These are phyloP conservation scores for Agelaius phoeniceus DNA, from an alignment of 2,113 vertebrate species.

Conservation along the genomic window DNA sequence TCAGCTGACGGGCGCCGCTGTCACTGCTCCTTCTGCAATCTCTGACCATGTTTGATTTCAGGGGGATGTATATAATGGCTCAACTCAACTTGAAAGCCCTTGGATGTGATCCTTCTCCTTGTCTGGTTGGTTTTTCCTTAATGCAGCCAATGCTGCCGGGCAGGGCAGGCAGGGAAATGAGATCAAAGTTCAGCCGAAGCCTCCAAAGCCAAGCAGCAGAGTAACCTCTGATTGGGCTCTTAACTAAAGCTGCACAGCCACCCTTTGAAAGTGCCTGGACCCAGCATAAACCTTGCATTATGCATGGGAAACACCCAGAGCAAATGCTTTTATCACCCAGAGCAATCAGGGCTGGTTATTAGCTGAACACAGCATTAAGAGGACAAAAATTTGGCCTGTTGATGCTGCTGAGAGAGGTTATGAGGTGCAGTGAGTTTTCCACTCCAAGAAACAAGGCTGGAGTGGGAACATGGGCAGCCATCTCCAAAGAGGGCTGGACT, in stretches of 20 bases:
- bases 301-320: background rate
- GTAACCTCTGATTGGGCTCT: slow-evolving; percentile 19
- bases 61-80: background rate
- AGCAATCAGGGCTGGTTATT: background rate
- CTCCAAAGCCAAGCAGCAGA: background rate
- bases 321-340: slow-evolving; percentile 33
- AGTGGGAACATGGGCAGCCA: background rate
- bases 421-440: background rate
- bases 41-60: background rate
- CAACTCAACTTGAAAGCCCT: background rate
- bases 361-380: background rate
- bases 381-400: background rate
- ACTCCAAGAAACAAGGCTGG: background rate
- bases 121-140: background rate
- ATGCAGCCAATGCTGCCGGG: background rate
- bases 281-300: background rate
- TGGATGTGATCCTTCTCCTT: background rate
- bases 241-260: background rate
- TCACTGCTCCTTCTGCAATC: background rate
- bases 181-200: slow-evolving; percentile 24
- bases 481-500: background rate
- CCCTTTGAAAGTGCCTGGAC: slow-evolving; percentile 12
- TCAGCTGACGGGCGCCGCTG: rapidly evolving
- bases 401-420: background rate
- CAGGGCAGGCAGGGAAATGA: background rate